Evolutionary conservation across 2,113 vertebrate genomes (phyloP).

Genomic region (Phodopus roborovskii): DNA sequence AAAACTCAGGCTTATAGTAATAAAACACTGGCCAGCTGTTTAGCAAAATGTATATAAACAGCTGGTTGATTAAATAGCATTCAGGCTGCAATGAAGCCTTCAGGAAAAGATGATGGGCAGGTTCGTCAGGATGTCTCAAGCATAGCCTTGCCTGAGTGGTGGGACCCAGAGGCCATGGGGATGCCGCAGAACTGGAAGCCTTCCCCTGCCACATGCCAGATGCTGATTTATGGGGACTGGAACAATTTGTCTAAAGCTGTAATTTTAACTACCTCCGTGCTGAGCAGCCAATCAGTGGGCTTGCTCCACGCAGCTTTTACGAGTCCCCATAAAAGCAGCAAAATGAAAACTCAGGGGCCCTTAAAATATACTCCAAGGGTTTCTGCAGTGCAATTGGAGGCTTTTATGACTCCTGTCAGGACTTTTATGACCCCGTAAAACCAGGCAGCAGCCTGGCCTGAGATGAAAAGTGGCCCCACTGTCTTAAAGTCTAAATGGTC

Average conservation of each 20-base stretch:
- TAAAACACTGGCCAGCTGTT: conserved; percentile 3
- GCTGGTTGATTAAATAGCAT: neutral
- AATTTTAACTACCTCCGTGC: conserved; percentile 91
- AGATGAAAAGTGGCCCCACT: conserved; percentile 86
- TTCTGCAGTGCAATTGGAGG: conserved; percentile 90
- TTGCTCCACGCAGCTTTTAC: conserved; percentile 87
- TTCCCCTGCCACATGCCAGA: conserved; percentile 69
- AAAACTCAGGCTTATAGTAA: neutral
- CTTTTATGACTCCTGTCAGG: conserved; percentile 92
- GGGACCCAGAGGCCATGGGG: neutral
- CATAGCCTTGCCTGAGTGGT: neutral
- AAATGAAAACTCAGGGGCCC: conserved; percentile 93
- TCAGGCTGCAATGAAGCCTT: neutral
- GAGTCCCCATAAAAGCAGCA: conserved; percentile 91
- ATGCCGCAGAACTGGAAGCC: conserved; percentile 8
- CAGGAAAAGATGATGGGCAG: accelerated
- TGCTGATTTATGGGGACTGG: conserved; percentile 89
- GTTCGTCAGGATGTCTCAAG: neutral
- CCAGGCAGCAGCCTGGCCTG: conserved; percentile 86
- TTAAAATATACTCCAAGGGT: conserved; percentile 92
- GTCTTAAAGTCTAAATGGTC: conserved; percentile 89
- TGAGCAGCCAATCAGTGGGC: conserved; percentile 88
- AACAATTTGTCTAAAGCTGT: conserved; percentile 91
- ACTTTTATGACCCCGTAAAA: conserved; percentile 92
- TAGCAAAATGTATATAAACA: conserved; percentile 29